Percentiles rank a stretch among this genome's conserved stretches.
Conservation (phyloP, 1,140 invertebrate species). For the Radopholus similis region DNA sequence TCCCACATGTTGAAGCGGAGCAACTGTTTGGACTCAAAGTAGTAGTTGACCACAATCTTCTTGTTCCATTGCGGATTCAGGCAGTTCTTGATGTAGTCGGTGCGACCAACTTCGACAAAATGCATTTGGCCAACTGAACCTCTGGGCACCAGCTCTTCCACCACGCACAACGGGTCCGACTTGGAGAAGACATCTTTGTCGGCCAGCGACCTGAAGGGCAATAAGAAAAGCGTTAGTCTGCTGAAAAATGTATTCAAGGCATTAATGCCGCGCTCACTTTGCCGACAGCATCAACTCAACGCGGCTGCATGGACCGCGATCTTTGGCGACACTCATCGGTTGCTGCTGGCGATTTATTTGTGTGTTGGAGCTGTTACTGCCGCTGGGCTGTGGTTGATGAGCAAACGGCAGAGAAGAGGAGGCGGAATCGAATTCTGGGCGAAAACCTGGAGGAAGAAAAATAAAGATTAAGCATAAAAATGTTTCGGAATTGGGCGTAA, state of each 20-base stretch:
- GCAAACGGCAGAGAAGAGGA: too few relatives aligned
- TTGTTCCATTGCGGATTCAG: constrained; percentile 65
- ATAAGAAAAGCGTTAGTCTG: too few relatives aligned
- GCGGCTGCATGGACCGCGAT: constrained; percentile 6
- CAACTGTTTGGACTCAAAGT: constrained; percentile 65
- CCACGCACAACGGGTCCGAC: constrained; percentile 50
- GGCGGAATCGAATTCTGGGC: too few relatives aligned
- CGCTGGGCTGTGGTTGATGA: too few relatives aligned
- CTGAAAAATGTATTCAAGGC: too few relatives aligned
- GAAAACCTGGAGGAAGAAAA: too few relatives aligned
- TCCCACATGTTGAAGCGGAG: constrained; percentile 63
- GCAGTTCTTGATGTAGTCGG: constrained; percentile 65
- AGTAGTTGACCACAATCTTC: constrained; percentile 65
- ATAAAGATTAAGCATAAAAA: too few relatives aligned
- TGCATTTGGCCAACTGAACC: neutral
- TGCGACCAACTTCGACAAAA: constrained; percentile 63
- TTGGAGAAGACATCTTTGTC: constrained; percentile 53
- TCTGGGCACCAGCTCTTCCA: constrained; percentile 27
- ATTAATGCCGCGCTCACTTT: too few relatives aligned
- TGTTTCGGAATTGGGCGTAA: too few relatives aligned
- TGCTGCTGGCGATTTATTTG: too few relatives aligned
- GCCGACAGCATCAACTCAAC: constrained; percentile 21
- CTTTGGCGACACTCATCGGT: too few relatives aligned
- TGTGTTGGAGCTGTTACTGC: too few relatives aligned
- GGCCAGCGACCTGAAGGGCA: constrained; percentile 40